A percentile compares a stretch with the other conserved stretches of the same genome.
Conservation (phyloP, 1,140 invertebrate genomes). For the Armadillidium nasatum region DNA sequence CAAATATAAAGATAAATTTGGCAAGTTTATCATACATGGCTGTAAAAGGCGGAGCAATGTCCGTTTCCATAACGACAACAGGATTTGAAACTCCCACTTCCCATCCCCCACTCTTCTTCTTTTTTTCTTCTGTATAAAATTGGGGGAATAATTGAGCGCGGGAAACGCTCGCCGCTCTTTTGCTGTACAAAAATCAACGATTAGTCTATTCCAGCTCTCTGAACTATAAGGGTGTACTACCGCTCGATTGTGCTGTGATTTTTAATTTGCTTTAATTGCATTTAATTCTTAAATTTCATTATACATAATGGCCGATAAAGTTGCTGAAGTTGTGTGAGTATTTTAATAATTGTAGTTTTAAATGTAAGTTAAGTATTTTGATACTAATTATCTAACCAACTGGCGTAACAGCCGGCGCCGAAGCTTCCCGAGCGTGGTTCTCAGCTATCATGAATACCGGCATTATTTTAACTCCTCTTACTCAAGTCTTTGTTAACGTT, state of each 20-base stretch:
- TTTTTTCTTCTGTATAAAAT: background rate
- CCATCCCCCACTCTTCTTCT: too few relatives aligned
- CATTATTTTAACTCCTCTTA: too few relatives aligned
- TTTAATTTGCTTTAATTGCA: background rate
- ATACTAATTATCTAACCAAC: background rate
- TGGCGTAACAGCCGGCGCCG: background rate
- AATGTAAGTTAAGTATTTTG: background rate
- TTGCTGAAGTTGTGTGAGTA: background rate
- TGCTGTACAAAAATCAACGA: background rate
- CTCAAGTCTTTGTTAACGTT: too few relatives aligned
- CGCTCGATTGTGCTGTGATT: background rate
- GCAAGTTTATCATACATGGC: background rate
- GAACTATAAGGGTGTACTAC: background rate
- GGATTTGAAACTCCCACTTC: background rate
- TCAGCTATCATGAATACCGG: too few relatives aligned
- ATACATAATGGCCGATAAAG: background rate
- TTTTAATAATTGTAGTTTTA: background rate
- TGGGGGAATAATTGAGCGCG: conserved; percentile 8
- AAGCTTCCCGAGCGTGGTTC: too few relatives aligned
- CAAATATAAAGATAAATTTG: background rate
- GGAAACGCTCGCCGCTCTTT: background rate
- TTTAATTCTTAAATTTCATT: background rate
- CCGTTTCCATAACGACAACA: conserved; percentile 7
- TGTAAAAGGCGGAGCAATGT: background rate
- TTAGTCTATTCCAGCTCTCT: background rate